These are phyloP conservation scores for Acipenser oxyrinchus DNA, from an alignment of 2,797 vertebrate genomes.

Conservation along the genomic window DNA sequence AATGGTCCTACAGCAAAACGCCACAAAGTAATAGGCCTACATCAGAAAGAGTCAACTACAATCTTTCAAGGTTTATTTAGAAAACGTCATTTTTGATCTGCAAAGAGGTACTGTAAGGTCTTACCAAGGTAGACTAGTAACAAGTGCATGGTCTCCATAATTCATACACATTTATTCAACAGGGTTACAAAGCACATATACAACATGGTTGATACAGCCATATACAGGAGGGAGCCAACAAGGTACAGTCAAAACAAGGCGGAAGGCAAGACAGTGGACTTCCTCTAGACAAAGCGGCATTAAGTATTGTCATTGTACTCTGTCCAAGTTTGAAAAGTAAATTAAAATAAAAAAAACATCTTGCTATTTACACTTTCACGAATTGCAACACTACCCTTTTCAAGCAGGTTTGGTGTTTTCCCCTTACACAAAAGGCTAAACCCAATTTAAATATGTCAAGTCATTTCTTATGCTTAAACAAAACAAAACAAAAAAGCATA, in stretches of 20 bases:
- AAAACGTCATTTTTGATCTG: too few species aligned
- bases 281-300: too few species aligned
- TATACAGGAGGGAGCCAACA: not conserved
- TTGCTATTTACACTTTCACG: constrained; percentile 1
- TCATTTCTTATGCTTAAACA: not conserved
- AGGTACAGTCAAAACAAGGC: too few species aligned
- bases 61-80: too few species aligned
- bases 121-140: not conserved
- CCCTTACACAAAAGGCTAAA: not conserved
- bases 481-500: not conserved
- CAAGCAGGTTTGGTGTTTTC: not conserved
- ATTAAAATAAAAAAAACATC: not conserved
- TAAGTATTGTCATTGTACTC: not conserved
- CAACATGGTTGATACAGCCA: not conserved
- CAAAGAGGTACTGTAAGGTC: too few species aligned
- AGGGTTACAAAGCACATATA: not conserved
- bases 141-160: not conserved
- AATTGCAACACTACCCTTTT: not conserved
- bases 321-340: not conserved
- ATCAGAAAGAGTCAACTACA: too few species aligned
- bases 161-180: not conserved
- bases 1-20: too few species aligned
- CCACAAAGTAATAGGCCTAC: too few species aligned
- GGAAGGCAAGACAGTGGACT: too few species aligned
- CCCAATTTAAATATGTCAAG: not conserved